Evolutionary conservation across 2,797 vertebrate species (phyloP), one percentile per base, ranked within the genome.

Genomic region (Diceros bicornis): DNA sequence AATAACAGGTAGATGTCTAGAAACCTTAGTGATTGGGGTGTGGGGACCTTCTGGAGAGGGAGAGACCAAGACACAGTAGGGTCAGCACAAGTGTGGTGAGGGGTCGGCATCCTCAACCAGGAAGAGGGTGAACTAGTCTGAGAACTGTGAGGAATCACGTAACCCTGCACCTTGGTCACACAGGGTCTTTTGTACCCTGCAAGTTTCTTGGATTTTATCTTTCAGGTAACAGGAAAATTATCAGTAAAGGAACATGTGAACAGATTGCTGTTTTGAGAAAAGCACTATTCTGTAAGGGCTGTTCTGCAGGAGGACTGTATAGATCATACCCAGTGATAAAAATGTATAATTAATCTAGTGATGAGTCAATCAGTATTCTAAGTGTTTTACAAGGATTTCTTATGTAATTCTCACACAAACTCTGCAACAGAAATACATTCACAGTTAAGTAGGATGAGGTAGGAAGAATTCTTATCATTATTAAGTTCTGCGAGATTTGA

Each of bases 291-390:
- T 1, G 69, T 21, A 72, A 23, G 21, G 23, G 6, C 2, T 3
- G 29, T 13, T 55, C 6, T 23, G 29, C 3, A 21, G 17, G 32
- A 55, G 32, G 17, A 52, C 6, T 6, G 6, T n/a, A 11, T 14
- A 20, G 32, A 69, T 21, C 47, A 13, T n/a, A 32, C 7, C 11
- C 11, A 7, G 29, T 4, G 32, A 20, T n/a, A 21, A 77, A 18
- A 12, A 6, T 7, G 18, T 7, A 18, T 4, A 20, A 11, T 23
- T 52, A 12, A 1, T 4, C 10, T 4, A 18, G 18, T 14, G 50
- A 12, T 13, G 47, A 52, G 47, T 18, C 6, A 18, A n/a, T 23
- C 3, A 0, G 6, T 20, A 4, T 21, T 23, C 47, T n/a, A 52
- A 32, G 20, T 11, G 32, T 47, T 13, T 52, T 23, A 11, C 4